Percentiles rank a stretch among this genome's conserved stretches.
phyloP scores from a whole-genome alignment of 2,888 invertebrate species.

The Spialia ferax region DNA sequence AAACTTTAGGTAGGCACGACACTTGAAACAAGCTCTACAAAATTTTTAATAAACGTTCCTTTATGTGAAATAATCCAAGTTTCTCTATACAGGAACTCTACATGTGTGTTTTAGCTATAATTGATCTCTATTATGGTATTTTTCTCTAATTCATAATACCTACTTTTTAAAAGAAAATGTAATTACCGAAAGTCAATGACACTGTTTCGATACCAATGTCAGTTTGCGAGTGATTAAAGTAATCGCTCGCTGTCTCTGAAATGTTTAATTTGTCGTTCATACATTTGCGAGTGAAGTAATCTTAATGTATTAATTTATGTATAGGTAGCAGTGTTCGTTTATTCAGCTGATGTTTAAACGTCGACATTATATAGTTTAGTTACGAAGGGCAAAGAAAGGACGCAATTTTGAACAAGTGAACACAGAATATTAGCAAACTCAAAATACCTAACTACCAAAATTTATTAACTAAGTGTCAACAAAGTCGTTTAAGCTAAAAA shows the following conservation, averaged over 20 bases:
- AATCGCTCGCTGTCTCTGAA: conserved; percentile 4
- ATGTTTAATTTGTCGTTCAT: conserved; percentile 6
- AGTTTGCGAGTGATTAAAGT: conserved; percentile 5
- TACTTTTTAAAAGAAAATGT: background rate
- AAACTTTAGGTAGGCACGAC: conserved; percentile 11
- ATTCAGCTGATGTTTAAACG: conserved; percentile 1
- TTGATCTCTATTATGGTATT: too few relatives aligned
- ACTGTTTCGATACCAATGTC: conserved; percentile 3
- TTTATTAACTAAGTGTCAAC: too few relatives aligned
- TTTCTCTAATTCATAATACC: background rate
- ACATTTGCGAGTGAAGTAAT: conserved; percentile 9
- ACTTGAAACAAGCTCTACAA: background rate
- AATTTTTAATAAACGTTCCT: background rate
- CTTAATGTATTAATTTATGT: conserved; percentile 12
- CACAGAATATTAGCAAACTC: conserved; percentile 4
- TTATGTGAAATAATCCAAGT: background rate
- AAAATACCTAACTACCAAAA: too few relatives aligned
- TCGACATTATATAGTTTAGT: conserved; percentile 1
- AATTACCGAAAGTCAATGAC: background rate
- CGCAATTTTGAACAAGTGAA: background rate
- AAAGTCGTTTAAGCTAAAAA: too few relatives aligned
- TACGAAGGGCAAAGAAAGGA: conserved; percentile 5
- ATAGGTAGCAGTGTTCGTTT: conserved; percentile 2
- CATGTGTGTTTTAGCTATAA: background rate
- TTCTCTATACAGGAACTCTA: background rate